Evolutionary conservation across 1,140 invertebrate species (phyloP), one percentile per base, ranked within the genome.

Genomic region (Drosophila ogumai): DNA sequence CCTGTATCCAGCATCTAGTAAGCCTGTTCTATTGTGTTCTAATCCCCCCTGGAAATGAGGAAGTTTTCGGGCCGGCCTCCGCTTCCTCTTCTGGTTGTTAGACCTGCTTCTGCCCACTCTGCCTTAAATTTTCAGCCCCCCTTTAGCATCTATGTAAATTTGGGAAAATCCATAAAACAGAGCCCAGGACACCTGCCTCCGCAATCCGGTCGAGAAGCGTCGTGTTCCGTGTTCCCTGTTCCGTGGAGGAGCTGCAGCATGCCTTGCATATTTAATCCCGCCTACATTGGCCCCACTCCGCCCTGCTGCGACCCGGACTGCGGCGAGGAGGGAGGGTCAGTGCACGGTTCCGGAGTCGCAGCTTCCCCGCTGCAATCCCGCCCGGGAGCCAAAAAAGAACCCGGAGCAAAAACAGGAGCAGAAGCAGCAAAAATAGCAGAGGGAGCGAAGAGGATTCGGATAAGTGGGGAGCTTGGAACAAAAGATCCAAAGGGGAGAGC

Each of bases 211-310:
- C 28, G 32, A 56, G 52, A n/a, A 49, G 19, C 32, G 32, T 10
- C 4, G 49, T 19, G 50, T 17, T 19, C 49, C 32, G 31, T 34
- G 31, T 7, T 36, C 32, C 2, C 28, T 54, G 50, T 15, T 19
- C 19, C 31, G 61, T 41, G 60, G 36, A 50, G 60, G n/a, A 44
- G 40, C 61, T 63, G 40, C 50, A 78, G 31, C 40, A 86, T 87
- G 82, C 49, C 75, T 31, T 63, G 56, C 66, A 57, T 87, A 31
- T 87, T 87, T 41, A 87, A 87, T 88, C 82, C 82, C 25, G 84
- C 63, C 38, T 82, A 87, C 28, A 87, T 88, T 61, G 82, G 84
- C 15, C 79, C 79, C 44, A 36, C 66, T 63, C 84, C 82, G 4
- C 82, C 82, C 8, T 82, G 84, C 57, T 88, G 84, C 55, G 79